Base-by-base conservation (phyloP, 2,797 vertebrate genomes). In the Australoheros facetus region DNA sequence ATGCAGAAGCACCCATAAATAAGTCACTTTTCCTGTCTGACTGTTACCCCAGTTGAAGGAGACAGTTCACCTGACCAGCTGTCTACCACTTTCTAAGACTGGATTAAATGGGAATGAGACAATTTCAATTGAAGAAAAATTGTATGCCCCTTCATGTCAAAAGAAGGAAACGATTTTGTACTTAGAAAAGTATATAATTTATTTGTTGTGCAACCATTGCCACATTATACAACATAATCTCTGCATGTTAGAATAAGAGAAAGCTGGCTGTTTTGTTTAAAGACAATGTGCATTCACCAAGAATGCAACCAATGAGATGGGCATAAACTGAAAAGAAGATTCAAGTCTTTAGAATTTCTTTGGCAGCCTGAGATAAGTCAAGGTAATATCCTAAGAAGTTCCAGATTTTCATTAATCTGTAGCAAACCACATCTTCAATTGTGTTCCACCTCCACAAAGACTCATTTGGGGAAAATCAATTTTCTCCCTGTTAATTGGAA, bases 361-460 rank as follows among this genome's bases (percentile, higher is more conserved):
- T 8, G 26, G 16, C 10, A 69, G 42, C 16, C 42, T 69, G 3
- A 12, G 42, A 69, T 69, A n/a, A 69, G 42, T 17, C 48, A 30
- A 69, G 26, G 26, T 30, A 69, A 19, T 8, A 4, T 3, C 0
- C 42, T 69, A 30, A 51, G 10, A 69, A 51, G 42, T 51, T 51
- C 6, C 42, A 69, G 42, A 51, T n/a, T 69, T 69, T 13, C 30
- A 51, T 69, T 69, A 51, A 69, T 69, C 42, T 69, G 42, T 69
- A 51, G 26, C 51, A 69, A 51, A 69, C 64, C 6, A 69, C 26
- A 51, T 30, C 45, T 69, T 69, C 64, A 69, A 8, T n/a, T 69
- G 64, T 69, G 23, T 13, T 30, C 1, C 10, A 1, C 3, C 16
- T 28, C 9, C 2, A 0, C 55, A 72, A 1, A 0, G 42, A 73